A percentile compares a stretch with the other conserved stretches of the same genome.
Evolutionary conservation across 1,140 invertebrate genomes (phyloP).

Genomic region (Paraescarpia echinospica): DNA sequence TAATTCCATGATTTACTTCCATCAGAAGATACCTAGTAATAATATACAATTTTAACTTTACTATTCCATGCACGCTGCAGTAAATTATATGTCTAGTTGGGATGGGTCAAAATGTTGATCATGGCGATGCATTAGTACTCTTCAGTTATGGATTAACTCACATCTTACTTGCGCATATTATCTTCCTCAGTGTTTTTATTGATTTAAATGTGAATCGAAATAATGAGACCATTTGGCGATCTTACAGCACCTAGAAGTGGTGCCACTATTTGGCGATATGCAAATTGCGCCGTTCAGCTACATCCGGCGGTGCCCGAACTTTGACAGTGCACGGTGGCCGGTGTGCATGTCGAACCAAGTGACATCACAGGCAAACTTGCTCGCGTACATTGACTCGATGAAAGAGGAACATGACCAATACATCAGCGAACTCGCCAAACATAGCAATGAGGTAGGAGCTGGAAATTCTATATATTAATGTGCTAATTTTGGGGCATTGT

Average conservation of each 20-base stretch:
- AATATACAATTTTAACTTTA: too few species aligned
- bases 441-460: conserved; percentile 81
- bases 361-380: conserved; percentile 91
- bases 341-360: conserved; percentile 69
- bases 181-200: neutral
- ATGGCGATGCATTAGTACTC: neutral
- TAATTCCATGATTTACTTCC: too few species aligned
- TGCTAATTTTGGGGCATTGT: too few species aligned
- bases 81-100: too few species aligned
- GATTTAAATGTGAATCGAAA: neutral
- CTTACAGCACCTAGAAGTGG: conserved; percentile 81
- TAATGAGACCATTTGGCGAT: neutral
- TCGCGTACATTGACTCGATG: conserved; percentile 92
- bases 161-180: neutral
- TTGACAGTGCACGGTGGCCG: conserved; percentile 91
- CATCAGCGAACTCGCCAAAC: conserved; percentile 92
- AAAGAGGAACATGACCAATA: conserved; percentile 96
- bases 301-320: conserved; percentile 92
- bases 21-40: too few species aligned
- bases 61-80: too few species aligned
- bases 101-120: neutral
- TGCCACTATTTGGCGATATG: conserved; percentile 99
- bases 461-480: too few species aligned
- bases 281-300: conserved; percentile 99
- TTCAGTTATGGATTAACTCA: neutral